A percentile compares a stretch with the other conserved stretches of the same genome.
These are phyloP conservation scores for Cybosia mesomella DNA, from an alignment of 2,888 invertebrate genomes.

Conservation along the genomic window DNA sequence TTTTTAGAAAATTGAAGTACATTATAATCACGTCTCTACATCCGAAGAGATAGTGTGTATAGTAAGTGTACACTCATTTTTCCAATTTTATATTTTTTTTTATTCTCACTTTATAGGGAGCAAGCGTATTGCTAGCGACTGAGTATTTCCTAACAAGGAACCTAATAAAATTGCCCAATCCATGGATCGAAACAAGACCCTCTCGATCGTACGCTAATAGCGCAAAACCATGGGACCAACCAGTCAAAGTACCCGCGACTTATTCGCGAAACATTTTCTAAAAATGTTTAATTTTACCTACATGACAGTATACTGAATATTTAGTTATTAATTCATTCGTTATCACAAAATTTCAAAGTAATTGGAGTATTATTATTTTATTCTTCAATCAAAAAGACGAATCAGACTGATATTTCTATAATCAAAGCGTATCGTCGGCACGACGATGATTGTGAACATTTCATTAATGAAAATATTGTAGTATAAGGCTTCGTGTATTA, in stretches of 20 bases:
- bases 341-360: constrained; percentile 19
- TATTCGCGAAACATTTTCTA: constrained; percentile 17
- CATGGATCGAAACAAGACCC: background rate
- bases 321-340: constrained; percentile 32
- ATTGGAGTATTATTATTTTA: constrained; percentile 32
- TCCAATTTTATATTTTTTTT: background rate
- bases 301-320: constrained; percentile 61
- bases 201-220: background rate
- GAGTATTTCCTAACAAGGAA: background rate
- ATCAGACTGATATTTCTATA: constrained; percentile 51
- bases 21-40: no score
- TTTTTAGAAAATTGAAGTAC: no score
- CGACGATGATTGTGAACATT: constrained; percentile 39
- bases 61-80: no score
- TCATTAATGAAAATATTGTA: constrained; percentile 44
- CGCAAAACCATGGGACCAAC: background rate
- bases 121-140: background rate
- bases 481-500: constrained; percentile 59
- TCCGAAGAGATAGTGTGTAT: no score
- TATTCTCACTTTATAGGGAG: background rate
- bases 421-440: constrained; percentile 34
- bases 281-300: constrained; percentile 57
- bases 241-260: background rate
- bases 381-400: constrained; percentile 42
- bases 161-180: background rate